A percentile compares a stretch with the other conserved stretches of the same genome.
Evolutionary conservation across 2,888 invertebrate species (phyloP).

Genomic region (Lithophane socia): DNA sequence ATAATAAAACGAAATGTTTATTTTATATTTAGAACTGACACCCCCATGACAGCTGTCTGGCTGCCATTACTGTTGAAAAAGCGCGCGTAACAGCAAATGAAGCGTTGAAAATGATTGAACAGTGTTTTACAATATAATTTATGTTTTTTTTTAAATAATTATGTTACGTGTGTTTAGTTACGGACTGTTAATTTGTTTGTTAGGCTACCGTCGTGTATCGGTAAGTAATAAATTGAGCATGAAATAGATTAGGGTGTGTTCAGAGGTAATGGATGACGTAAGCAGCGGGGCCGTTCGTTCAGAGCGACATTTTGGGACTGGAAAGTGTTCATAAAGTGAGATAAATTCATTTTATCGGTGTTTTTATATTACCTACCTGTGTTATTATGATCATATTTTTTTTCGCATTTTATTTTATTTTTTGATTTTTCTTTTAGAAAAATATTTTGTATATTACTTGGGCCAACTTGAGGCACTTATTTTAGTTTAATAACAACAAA

Average conservation of each 20-base stretch:
- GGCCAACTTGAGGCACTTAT: not conserved
- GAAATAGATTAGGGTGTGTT: slow-evolving; percentile 69
- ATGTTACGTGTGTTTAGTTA: slow-evolving; percentile 80
- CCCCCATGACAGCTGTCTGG: slow-evolving; percentile 86
- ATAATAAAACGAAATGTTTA: slow-evolving; percentile 81
- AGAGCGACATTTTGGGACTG: slow-evolving; percentile 43
- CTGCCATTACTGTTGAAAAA: slow-evolving; percentile 80
- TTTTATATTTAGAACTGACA: slow-evolving; percentile 88
- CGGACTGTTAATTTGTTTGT: slow-evolving; percentile 82
- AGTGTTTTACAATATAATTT: slow-evolving; percentile 79
- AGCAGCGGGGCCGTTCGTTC: slow-evolving; percentile 28
- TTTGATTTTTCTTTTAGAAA: not conserved
- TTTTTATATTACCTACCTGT: not conserved
- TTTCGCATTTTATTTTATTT: not conserved
- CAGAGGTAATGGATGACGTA: slow-evolving; percentile 56
- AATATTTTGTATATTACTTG: not conserved
- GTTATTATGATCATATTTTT: not conserved
- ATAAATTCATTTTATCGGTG: slow-evolving; percentile 29
- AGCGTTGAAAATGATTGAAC: slow-evolving; percentile 85
- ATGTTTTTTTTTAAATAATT: slow-evolving; percentile 75
- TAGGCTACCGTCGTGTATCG: slow-evolving; percentile 67
- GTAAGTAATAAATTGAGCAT: slow-evolving; percentile 70
- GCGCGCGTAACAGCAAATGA: slow-evolving; percentile 83
- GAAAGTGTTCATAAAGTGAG: slow-evolving; percentile 43
- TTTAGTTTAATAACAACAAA: not conserved